A percentile compares a stretch with the other conserved stretches of the same genome.
Conservation (phyloP, 1,140 invertebrate genomes). For the Hypothenemus hampei region DNA sequence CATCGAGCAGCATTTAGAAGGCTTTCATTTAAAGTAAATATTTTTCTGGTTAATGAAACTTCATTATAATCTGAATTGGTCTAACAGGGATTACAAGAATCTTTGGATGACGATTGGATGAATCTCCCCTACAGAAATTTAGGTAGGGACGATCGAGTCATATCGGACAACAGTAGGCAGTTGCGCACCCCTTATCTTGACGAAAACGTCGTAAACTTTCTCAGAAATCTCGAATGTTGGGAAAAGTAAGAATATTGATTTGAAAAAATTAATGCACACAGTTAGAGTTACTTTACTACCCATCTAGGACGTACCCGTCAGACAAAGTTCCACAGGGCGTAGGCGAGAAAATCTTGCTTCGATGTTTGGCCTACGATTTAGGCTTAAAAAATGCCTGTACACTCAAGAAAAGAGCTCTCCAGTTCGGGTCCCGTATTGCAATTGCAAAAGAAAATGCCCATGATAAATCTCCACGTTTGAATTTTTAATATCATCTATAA, state of each 20-base stretch:
- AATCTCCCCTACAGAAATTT: slow-evolving; percentile 89
- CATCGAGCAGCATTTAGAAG: slow-evolving; percentile 71
- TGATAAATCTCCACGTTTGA: slow-evolving; percentile 56
- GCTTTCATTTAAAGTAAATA: slow-evolving; percentile 53
- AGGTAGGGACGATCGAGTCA: slow-evolving; percentile 87
- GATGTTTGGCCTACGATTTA: slow-evolving; percentile 69
- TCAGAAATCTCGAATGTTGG: slow-evolving; percentile 66
- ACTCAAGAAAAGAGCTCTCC: slow-evolving; percentile 88
- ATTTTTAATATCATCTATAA: slow-evolving; percentile 10
- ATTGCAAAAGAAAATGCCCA: slow-evolving; percentile 86
- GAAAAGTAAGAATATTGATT: slow-evolving; percentile 57
- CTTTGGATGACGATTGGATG: slow-evolving; percentile 73
- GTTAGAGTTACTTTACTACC: background rate
- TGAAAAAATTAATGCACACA: too few species aligned
- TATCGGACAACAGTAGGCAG: slow-evolving; percentile 72
- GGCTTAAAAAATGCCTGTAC: slow-evolving; percentile 61
- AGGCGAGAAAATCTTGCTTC: slow-evolving; percentile 90
- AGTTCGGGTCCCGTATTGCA: slow-evolving; percentile 96
- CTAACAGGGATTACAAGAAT: slow-evolving; percentile 55
- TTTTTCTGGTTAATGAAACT: background rate
- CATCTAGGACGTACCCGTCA: slow-evolving; percentile 58
- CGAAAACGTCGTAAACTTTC: slow-evolving; percentile 77
- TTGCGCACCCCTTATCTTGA: slow-evolving; percentile 91
- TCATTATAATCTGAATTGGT: background rate
- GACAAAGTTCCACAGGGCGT: slow-evolving; percentile 63